These are phyloP conservation scores for Tokudaia tokunoshimensis DNA, from an alignment of 2,797 vertebrate species.

Conservation along the genomic window DNA sequence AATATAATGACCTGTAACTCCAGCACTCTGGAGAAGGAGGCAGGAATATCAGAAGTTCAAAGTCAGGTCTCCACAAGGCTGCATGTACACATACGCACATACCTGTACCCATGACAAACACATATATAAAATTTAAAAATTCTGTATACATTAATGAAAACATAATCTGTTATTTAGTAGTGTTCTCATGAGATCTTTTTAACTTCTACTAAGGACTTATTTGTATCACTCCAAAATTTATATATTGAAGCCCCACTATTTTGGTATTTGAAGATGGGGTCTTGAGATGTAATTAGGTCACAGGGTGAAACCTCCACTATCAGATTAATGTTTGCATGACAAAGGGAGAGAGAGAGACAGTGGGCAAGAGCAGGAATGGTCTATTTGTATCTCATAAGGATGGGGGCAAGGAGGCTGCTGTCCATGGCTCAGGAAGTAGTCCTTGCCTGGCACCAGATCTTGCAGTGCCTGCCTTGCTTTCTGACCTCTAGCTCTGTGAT, in stretches of 20 bases:
- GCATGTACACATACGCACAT: neutral
- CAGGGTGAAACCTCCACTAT: neutral
- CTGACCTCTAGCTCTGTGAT: neutral
- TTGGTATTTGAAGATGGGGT: neutral
- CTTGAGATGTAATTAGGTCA: neutral
- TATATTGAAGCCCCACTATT: neutral
- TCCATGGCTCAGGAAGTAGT: neutral
- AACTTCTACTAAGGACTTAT: neutral
- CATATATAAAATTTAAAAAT: neutral
- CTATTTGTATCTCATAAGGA: neutral
- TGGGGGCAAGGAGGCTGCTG: neutral
- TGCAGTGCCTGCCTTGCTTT: neutral
- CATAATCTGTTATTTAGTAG: neutral
- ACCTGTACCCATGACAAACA: neutral
- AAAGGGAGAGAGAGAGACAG: neutral
- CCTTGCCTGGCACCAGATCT: neutral
- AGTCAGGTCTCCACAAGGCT: neutral
- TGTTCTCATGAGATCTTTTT: neutral
- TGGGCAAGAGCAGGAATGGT: neutral
- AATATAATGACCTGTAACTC: neutral
- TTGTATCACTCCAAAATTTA: neutral
- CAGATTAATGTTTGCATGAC: neutral
- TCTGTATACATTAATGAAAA: neutral
- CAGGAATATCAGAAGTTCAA: neutral
- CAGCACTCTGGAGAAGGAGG: neutral